Conservation (phyloP, 2,888 invertebrate genomes). For the Chymomyza amoena region DNA sequence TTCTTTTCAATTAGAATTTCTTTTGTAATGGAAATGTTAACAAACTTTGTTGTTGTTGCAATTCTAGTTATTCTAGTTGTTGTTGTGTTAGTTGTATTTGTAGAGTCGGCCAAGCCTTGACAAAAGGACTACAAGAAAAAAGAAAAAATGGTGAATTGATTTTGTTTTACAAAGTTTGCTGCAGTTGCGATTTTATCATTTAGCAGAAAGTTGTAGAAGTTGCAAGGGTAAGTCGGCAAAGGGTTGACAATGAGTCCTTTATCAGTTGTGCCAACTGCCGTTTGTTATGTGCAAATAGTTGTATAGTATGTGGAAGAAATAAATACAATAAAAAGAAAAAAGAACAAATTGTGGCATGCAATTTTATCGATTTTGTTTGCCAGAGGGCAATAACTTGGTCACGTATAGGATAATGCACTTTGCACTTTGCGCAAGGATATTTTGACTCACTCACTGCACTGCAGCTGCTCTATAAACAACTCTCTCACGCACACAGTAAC, state of each 20-base stretch:
- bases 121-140: slow-evolving; percentile 1
- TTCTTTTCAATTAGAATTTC: slow-evolving; percentile 60
- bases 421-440: slow-evolving; percentile 49
- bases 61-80: background rate
- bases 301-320: slow-evolving; percentile 10
- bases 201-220: background rate
- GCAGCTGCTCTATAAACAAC: background rate
- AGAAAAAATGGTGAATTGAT: slow-evolving; percentile 37
- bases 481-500: background rate
- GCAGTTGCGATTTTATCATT: slow-evolving; percentile 67
- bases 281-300: slow-evolving; percentile 7
- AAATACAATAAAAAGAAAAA: slow-evolving; percentile 5
- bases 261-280: slow-evolving; percentile 1
- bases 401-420: slow-evolving; percentile 74
- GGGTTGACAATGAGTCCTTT: background rate
- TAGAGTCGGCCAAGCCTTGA: background rate
- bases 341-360: slow-evolving; percentile 41
- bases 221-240: background rate
- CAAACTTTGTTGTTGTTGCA: slow-evolving; percentile 35
- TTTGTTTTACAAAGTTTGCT: slow-evolving; percentile 63
- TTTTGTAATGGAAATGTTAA: slow-evolving; percentile 31
- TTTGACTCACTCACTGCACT: background rate
- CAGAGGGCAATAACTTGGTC: slow-evolving; percentile 74
- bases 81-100: background rate
- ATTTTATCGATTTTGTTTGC: slow-evolving; percentile 72